Percentiles rank a stretch among this genome's conserved stretches.
These are phyloP conservation scores for Volucella inanis DNA, from an alignment of 2,888 invertebrate species.

Conservation along the genomic window DNA sequence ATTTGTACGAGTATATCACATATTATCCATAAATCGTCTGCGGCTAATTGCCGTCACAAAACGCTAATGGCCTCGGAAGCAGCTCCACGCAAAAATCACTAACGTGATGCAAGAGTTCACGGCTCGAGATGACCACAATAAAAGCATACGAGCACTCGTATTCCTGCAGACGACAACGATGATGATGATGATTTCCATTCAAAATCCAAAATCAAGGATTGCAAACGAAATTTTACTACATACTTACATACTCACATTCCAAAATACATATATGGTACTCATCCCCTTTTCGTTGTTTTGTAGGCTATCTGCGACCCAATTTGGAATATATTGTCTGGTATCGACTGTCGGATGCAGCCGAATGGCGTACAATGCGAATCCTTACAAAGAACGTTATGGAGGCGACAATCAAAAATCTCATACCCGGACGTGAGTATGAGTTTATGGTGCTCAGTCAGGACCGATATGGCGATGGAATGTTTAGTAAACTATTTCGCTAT, in stretches of 20 bases:
- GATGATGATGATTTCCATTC: neutral
- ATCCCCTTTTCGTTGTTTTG: slow-evolving; percentile 40
- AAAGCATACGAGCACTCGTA: slow-evolving; percentile 16
- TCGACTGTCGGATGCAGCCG: slow-evolving; percentile 88
- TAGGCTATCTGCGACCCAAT: slow-evolving; percentile 89
- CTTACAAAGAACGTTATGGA: slow-evolving; percentile 88
- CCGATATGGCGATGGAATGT: slow-evolving; percentile 93
- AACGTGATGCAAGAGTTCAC: slow-evolving; percentile 59
- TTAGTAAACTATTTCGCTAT: slow-evolving; percentile 91
- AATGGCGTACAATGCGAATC: slow-evolving; percentile 93
- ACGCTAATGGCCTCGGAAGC: slow-evolving; percentile 63
- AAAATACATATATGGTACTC: neutral
- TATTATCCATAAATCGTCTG: slow-evolving; percentile 68
- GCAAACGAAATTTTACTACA: slow-evolving; percentile 17
- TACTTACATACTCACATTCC: too few relatives aligned
- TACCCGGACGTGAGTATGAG: slow-evolving; percentile 92
- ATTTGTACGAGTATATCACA: slow-evolving; percentile 11
- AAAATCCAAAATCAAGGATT: neutral
- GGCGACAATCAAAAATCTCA: slow-evolving; percentile 90
- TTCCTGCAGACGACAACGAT: slow-evolving; percentile 39
- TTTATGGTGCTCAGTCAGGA: slow-evolving; percentile 95
- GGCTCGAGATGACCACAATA: slow-evolving; percentile 40
- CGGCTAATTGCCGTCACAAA: slow-evolving; percentile 70
- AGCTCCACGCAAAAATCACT: slow-evolving; percentile 45
- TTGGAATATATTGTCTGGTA: slow-evolving; percentile 95